Evolutionary conservation across 2,888 invertebrate species (phyloP).

Genomic region (Cryptocephalus primarius): DNA sequence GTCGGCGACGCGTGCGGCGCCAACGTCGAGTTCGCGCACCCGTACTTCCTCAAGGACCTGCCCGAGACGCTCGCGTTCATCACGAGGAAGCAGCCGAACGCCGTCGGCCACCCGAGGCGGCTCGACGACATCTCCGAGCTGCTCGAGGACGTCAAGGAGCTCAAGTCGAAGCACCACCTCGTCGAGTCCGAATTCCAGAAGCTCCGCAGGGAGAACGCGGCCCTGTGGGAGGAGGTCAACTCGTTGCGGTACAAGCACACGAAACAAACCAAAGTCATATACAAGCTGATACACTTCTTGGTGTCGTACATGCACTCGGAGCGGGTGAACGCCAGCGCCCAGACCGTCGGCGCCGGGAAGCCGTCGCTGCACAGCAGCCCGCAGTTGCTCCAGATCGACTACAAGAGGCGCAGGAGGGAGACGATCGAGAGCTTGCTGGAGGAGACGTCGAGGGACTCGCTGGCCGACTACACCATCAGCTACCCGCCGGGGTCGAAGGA

Average conservation of each 20-base stretch:
- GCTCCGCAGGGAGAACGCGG: constrained; percentile 20
- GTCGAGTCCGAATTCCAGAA: constrained; percentile 17
- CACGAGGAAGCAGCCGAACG: constrained; percentile 54
- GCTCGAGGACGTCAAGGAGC: constrained; percentile 13
- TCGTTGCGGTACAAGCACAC: constrained; percentile 19
- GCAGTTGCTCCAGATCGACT: too few species aligned
- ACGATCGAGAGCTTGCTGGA: too few species aligned
- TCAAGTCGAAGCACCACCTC: constrained; percentile 17
- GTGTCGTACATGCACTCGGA: constrained; percentile 20
- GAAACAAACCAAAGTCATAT: constrained; percentile 22
- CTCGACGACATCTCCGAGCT: constrained; percentile 11
- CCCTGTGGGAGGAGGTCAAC: constrained; percentile 21
- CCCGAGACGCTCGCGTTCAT: constrained; percentile 63
- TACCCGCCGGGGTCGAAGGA: too few species aligned
- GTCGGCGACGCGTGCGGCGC: neutral
- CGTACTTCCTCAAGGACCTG: constrained; percentile 74
- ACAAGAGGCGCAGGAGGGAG: too few species aligned
- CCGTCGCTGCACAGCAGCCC: too few species aligned
- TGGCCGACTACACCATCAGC: too few species aligned
- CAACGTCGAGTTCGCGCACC: constrained; percentile 81
- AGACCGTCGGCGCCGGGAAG: too few species aligned
- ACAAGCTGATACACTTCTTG: constrained; percentile 23
- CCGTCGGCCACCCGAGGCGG: neutral
- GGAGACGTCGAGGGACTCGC: too few species aligned
- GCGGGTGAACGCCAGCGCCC: too few species aligned